phyloP scores from a whole-genome alignment of 2,113 vertebrate species.

The Nesogale talazaci region DNA sequence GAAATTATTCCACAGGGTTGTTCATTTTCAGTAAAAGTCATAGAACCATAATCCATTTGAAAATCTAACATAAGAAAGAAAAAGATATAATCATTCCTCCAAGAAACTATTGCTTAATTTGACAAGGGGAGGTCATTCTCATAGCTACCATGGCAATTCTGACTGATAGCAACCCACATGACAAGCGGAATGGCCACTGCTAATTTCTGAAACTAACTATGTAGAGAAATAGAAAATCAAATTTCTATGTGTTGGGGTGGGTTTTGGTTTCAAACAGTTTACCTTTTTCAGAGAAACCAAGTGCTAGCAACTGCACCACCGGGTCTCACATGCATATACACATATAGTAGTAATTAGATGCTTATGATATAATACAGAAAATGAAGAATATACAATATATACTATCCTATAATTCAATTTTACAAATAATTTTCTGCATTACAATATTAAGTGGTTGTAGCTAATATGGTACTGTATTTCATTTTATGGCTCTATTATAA shows the following conservation, averaged over 20 bases:
- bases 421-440: neutral
- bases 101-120: too few relatives aligned
- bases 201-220: neutral
- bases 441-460: neutral
- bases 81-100: neutral
- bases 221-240: neutral
- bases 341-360: neutral
- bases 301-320: neutral
- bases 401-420: neutral
- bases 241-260: neutral
- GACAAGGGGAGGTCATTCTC: too few relatives aligned
- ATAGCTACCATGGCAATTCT: neutral
- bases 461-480: neutral
- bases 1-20: constrained; percentile 7
- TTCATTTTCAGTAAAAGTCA: constrained; percentile 4
- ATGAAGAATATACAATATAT: neutral
- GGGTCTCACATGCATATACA: neutral
- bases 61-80: neutral
- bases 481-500: neutral
- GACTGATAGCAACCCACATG: neutral
- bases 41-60: neutral
- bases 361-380: neutral
- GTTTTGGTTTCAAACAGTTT: neutral
- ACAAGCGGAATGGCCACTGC: neutral
- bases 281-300: neutral